Percentiles rank a stretch among this genome's conserved stretches.
phyloP scores from a whole-genome alignment of 2,797 vertebrate species.

The Periophthalmus magnuspinnatus region DNA sequence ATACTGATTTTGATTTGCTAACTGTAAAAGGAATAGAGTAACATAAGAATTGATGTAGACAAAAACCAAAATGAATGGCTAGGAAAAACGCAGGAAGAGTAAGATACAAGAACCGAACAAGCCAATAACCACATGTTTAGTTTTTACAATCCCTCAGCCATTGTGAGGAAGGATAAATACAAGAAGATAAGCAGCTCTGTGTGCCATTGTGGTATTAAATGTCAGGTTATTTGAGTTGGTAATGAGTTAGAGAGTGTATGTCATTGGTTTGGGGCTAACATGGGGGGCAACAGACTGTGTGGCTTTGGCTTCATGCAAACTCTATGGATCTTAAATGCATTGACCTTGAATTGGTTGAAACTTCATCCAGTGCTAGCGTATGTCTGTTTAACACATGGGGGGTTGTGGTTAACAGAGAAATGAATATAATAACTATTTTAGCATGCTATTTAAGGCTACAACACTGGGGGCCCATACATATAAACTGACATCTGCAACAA shows the following conservation, averaged over 20 bases:
- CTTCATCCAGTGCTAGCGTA: slow-evolving; percentile 42
- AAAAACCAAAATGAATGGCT: background rate
- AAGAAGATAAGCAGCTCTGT: slow-evolving; percentile 25
- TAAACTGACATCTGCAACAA: slow-evolving; percentile 47
- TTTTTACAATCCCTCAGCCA: slow-evolving; percentile 23
- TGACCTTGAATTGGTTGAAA: slow-evolving; percentile 58
- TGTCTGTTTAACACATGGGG: slow-evolving; percentile 36
- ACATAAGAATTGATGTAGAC: background rate
- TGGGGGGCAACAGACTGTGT: slow-evolving; percentile 34
- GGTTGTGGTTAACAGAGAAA: slow-evolving; percentile 3
- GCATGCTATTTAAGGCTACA: slow-evolving; percentile 44
- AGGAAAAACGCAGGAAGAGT: background rate
- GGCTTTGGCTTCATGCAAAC: slow-evolving; percentile 37
- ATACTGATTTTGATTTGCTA: background rate
- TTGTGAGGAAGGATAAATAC: slow-evolving; percentile 17
- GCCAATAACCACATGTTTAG: slow-evolving; percentile 22
- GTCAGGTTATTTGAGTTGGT: slow-evolving; percentile 23
- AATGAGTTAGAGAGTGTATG: slow-evolving; percentile 21
- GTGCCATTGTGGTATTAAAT: slow-evolving; percentile 19
- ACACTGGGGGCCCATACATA: slow-evolving; percentile 42
- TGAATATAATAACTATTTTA: slow-evolving; percentile 45
- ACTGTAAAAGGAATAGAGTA: slow-evolving; percentile 10
- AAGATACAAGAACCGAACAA: background rate
- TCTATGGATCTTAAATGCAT: slow-evolving; percentile 26
- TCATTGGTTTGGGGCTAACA: slow-evolving; percentile 24